Evolutionary conservation across 1,140 invertebrate species (phyloP).

Genomic region (Heterodera carotae): DNA sequence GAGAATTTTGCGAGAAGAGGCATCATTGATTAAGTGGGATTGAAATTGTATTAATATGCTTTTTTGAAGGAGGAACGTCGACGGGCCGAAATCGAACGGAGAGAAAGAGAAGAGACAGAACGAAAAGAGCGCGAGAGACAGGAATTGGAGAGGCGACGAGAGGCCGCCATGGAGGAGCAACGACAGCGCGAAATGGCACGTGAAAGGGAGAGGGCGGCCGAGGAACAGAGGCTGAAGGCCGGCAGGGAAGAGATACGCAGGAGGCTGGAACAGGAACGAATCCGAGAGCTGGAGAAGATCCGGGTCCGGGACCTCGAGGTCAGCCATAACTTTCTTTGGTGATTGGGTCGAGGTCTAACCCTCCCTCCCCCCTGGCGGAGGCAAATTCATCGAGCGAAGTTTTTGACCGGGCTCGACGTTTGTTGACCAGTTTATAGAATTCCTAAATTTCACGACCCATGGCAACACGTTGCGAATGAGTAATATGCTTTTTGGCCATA

Average conservation of each 20-base stretch:
- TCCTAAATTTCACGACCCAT: too few species aligned
- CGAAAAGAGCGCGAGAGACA: constrained; percentile 86
- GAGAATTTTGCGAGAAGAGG: constrained; percentile 77
- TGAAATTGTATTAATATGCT: too few species aligned
- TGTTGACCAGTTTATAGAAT: too few species aligned
- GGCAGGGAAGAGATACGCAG: constrained; percentile 73
- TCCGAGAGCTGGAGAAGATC: constrained; percentile 86
- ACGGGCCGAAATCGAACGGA: constrained; percentile 68
- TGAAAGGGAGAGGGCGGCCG: constrained; percentile 70
- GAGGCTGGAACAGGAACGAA: constrained; percentile 90
- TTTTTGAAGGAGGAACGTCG: constrained; percentile 66
- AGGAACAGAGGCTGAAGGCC: constrained; percentile 68
- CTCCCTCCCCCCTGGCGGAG: too few species aligned
- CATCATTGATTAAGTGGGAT: background rate
- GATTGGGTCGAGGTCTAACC: too few species aligned
- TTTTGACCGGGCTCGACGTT: too few species aligned
- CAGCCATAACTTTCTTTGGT: background rate
- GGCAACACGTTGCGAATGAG: too few species aligned
- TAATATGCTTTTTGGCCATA: too few species aligned
- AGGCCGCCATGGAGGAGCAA: constrained; percentile 74
- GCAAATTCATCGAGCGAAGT: too few species aligned
- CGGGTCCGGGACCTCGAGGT: constrained; percentile 56
- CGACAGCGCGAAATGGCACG: constrained; percentile 80
- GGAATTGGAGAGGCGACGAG: constrained; percentile 75
- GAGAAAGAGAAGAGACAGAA: constrained; percentile 82